Base-by-base conservation (phyloP, 1,140 invertebrate species). In the Asobara japonica region DNA sequence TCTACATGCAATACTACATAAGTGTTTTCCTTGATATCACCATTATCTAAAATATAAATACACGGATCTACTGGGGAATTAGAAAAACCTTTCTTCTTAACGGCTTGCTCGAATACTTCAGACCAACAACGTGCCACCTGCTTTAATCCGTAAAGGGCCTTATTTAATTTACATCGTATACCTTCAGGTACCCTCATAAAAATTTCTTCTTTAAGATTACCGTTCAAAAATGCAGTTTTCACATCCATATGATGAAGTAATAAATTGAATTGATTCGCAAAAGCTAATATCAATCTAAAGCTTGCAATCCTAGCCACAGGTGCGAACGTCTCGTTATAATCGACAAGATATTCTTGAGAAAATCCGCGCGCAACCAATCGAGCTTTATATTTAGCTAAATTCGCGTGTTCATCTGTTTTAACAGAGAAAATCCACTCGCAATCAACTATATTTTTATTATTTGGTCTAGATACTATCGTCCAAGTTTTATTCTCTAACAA, bases 261-360 rank as follows among this genome's bases (percentile, higher is more conserved):
- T 36, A 88, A 79, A 61, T 89, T 71, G 38, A 75, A 70, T 67
- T 85, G 86, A 78, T 88, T 81, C n/a, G 86, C 71, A 73, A 88
- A 83, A n/a, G 83, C 80, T 25, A 85, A 76, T 30, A 82, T 77
- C 11, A 80, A 76, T 77, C 87, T 84, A 56, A 87, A 71, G 75
- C 18, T 69, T 16, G 74, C 16, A 10, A 78, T 73, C 48, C 70
- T 69, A 3, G 67, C 61, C 20, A 74, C 72, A 18, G 41, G 78
- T 33, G 76, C 77, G 74, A 75, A 81, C 33, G 71, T 79, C 64
- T 75, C 80, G 27, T 71, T 61, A 65, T 82, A 86, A 77, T 87
- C 83, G n/a, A 78, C 27, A 20, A 79, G 67, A 65, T 81, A 69
- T 48, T 76, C 65, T 78, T 88, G 86, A 20, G 51, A 77, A 61